phyloP scores from a whole-genome alignment of 2,888 invertebrate species.

The Lomographa bimaculata region DNA sequence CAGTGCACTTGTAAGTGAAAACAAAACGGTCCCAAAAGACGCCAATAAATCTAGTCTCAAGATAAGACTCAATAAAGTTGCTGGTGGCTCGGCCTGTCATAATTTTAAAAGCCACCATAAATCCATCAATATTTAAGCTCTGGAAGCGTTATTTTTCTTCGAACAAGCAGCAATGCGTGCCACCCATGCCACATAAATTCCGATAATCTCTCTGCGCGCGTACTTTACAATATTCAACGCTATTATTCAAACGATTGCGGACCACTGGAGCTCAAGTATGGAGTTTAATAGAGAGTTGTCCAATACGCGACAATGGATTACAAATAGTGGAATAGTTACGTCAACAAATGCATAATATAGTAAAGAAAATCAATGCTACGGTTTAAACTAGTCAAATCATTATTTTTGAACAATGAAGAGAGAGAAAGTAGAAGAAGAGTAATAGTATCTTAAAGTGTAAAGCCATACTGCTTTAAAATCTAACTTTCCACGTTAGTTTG shows the following conservation, averaged over 20 bases:
- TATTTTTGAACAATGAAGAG: too few species aligned
- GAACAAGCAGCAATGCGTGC: conserved; percentile 10
- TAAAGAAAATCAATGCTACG: too few species aligned
- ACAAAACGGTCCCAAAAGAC: conserved; percentile 17
- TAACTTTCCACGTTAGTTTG: too few species aligned
- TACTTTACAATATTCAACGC: conserved; percentile 11
- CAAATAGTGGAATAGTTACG: too few species aligned
- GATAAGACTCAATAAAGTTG: conserved; percentile 37
- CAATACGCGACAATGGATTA: too few species aligned
- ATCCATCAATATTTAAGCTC: conserved; percentile 67
- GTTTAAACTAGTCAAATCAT: too few species aligned
- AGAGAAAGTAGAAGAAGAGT: too few species aligned
- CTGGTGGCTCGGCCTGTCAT: conserved; percentile 54
- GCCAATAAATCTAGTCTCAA: conserved; percentile 31
- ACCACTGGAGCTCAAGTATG: conserved; percentile 2
- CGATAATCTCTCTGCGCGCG: conserved; percentile 15
- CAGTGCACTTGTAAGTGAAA: conserved; percentile 24
- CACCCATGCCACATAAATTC: conserved; percentile 16
- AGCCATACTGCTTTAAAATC: too few species aligned
- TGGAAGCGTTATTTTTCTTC: conserved; percentile 19
- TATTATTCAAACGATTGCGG: conserved; percentile 7
- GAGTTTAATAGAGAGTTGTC: too few species aligned
- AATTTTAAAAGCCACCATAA: conserved; percentile 77
- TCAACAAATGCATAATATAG: too few species aligned
- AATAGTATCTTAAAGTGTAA: too few species aligned